Percentiles rank a stretch among this genome's conserved stretches.
Evolutionary conservation across 2,888 invertebrate species (phyloP).

Genomic region (Nemotelus pantherinus): DNA sequence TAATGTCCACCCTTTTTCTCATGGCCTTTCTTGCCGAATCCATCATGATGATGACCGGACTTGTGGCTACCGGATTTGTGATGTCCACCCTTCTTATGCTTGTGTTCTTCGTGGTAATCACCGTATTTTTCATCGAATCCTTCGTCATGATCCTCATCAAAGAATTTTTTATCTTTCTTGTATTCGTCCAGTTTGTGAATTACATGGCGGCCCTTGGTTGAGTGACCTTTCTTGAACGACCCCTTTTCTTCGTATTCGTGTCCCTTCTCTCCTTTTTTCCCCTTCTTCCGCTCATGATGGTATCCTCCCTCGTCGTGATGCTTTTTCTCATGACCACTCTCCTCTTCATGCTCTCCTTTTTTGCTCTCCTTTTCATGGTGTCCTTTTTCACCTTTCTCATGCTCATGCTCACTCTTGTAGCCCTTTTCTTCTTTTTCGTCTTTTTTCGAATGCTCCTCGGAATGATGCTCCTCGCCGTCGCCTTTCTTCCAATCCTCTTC

Average conservation of each 20-base stretch:
- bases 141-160: constrained; percentile 84
- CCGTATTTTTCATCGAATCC: constrained; percentile 86
- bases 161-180: constrained; percentile 87
- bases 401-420: constrained; percentile 75
- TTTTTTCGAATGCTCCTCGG: constrained; percentile 72
- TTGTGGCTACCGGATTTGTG: constrained; percentile 85
- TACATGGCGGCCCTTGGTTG: constrained; percentile 86
- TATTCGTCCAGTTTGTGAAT: constrained; percentile 86
- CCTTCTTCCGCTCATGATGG: constrained; percentile 67
- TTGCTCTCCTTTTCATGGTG: constrained; percentile 75
- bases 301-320: constrained; percentile 66
- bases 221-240: constrained; percentile 84
- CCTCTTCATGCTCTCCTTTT: constrained; percentile 66
- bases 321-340: constrained; percentile 66
- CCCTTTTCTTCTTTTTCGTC: constrained; percentile 78
- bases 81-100: constrained; percentile 83
- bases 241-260: constrained; percentile 68
- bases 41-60: constrained; percentile 78
- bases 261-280: constrained; percentile 67
- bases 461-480: constrained; percentile 74
- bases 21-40: constrained; percentile 83
- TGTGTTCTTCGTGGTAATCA: constrained; percentile 80
- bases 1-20: constrained; percentile 84
- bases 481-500: constrained; percentile 66
- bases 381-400: constrained; percentile 74